Evolutionary conservation across 1,140 invertebrate genomes (phyloP).

Genomic region (Augochlora pura): DNA sequence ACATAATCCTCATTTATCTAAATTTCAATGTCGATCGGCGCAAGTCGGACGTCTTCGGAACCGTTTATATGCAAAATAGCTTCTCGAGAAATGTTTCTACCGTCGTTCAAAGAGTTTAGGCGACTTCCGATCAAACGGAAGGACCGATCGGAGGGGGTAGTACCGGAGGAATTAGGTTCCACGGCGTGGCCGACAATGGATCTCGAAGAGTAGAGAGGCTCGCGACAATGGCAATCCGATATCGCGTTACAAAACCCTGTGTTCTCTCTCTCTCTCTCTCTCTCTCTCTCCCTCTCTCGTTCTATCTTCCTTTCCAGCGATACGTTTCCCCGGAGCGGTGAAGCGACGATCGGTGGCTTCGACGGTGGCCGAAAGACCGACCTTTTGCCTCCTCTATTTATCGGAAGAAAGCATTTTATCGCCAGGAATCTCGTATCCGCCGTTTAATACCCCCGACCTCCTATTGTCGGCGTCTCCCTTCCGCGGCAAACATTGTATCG

Average conservation of each 20-base stretch:
- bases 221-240: conserved; percentile 43
- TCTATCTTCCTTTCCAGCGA: background rate
- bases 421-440: conserved; percentile 26
- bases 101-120: too few species aligned
- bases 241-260: conserved; percentile 33
- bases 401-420: conserved; percentile 19
- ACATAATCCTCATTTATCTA: too few species aligned
- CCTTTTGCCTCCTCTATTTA: conserved; percentile 45
- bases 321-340: background rate
- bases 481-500: conserved; percentile 39
- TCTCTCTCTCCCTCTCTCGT: background rate
- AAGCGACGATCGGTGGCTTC: conserved; percentile 42
- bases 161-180: conserved; percentile 24
- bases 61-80: too few species aligned
- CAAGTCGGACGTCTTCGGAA: too few species aligned
- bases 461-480: conserved; percentile 36
- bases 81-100: too few species aligned
- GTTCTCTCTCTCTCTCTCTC: background rate
- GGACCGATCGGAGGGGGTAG: background rate
- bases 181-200: conserved; percentile 11
- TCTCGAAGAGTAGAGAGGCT: background rate
- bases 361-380: conserved; percentile 45
- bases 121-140: background rate
- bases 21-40: too few species aligned
- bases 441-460: conserved; percentile 26